Percentiles rank a stretch among this genome's conserved stretches.
phyloP scores from a whole-genome alignment of 2,797 vertebrate species.

The Tachyglossus aculeatus region DNA sequence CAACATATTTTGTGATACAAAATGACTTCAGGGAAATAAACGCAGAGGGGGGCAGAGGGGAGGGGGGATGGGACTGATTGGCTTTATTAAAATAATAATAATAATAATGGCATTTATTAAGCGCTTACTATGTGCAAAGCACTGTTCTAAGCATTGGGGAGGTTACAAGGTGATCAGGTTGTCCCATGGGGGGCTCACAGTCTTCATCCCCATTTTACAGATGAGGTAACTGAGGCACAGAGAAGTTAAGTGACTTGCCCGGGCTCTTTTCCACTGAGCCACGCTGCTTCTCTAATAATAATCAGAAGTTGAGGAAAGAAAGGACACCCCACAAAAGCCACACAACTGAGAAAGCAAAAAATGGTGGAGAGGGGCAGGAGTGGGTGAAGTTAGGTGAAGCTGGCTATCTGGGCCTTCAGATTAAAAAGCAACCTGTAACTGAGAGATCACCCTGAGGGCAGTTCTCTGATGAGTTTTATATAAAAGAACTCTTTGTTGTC shows the following conservation, averaged over 20 bases:
- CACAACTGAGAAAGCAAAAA: background rate
- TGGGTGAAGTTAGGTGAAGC: background rate
- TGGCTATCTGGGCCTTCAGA: background rate
- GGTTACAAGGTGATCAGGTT: no score
- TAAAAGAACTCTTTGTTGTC: background rate
- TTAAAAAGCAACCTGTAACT: background rate
- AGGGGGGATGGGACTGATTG: background rate
- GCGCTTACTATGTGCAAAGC: background rate
- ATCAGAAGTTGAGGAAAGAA: no score
- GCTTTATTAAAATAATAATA: no score
- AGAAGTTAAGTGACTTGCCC: no score
- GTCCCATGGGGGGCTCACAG: no score
- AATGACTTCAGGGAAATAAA: background rate
- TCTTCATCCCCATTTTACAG: no score
- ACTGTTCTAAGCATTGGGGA: no score
- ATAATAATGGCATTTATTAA: background rate
- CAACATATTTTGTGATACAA: background rate
- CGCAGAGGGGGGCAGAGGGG: background rate
- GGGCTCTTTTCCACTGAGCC: no score
- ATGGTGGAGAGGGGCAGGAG: background rate
- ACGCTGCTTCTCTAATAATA: no score
- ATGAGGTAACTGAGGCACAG: no score
- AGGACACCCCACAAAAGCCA: background rate
- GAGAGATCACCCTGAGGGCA: background rate
- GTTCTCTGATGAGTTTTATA: background rate